Conservation (phyloP, 2,113 vertebrate genomes). For the Urocitellus parryii region DNA sequence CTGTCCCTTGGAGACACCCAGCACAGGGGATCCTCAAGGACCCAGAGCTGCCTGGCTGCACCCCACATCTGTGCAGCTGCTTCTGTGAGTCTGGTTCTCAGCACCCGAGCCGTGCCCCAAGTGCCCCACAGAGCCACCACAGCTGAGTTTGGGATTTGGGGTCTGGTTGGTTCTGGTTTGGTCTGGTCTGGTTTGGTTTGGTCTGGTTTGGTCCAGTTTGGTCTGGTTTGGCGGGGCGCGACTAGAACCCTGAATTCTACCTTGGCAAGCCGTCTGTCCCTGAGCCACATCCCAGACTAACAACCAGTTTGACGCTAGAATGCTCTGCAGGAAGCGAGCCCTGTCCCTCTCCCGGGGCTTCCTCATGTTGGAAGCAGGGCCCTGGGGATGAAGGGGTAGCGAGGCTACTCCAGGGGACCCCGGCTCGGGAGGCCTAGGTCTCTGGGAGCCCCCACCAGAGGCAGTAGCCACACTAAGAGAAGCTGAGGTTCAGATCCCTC, state of each 20-base stretch:
- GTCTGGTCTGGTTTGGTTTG: too few species aligned
- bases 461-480: background rate
- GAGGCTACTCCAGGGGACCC: background rate
- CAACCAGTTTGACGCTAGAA: background rate
- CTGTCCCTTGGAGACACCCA: background rate
- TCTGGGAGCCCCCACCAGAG: background rate
- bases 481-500: background rate
- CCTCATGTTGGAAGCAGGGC: background rate
- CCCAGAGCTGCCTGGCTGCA: background rate
- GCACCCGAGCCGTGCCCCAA: background rate
- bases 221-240: background rate
- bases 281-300: background rate
- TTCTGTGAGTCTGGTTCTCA: background rate
- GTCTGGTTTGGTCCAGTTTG: background rate
- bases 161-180: too few species aligned
- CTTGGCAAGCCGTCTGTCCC: background rate
- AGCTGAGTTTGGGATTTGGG: background rate
- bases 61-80: background rate
- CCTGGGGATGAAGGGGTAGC: background rate
- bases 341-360: background rate
- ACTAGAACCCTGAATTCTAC: background rate
- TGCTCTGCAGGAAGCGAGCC: background rate
- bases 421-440: background rate
- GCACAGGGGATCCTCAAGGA: accelerated
- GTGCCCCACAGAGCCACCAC: background rate